Percentiles rank a stretch among this genome's conserved stretches.
Evolutionary conservation across 2,888 invertebrate species (phyloP).

Genomic region (Seira sanloemensis): DNA sequence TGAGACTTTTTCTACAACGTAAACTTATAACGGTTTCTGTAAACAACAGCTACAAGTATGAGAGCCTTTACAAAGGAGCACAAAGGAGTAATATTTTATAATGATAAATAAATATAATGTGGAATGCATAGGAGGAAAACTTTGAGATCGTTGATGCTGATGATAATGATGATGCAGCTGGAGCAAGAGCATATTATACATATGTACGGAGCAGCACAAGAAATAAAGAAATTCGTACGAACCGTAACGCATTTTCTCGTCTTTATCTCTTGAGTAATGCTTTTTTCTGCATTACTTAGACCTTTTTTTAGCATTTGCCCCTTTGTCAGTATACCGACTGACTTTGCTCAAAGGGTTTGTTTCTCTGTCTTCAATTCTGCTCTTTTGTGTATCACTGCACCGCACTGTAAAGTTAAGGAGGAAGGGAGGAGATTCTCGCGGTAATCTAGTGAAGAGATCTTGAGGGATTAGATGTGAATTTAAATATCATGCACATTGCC

Average conservation of each 20-base stretch:
- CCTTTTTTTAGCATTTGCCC: not conserved
- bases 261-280: not conserved
- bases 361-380: not conserved
- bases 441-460: conserved; percentile 42
- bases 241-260: not conserved
- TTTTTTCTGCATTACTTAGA: not conserved
- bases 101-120: conserved; percentile 52
- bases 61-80: not conserved
- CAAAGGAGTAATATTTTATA: conserved; percentile 6
- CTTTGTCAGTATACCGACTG: not conserved
- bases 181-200: too few species aligned
- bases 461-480: conserved; percentile 42
- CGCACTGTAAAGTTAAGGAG: not conserved
- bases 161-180: not conserved
- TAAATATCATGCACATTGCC: conserved; percentile 17
- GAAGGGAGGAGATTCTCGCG: not conserved
- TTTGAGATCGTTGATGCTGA: not conserved
- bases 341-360: not conserved
- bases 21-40: not conserved
- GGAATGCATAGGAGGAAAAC: not conserved
- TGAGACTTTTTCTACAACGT: not conserved
- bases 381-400: not conserved
- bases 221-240: too few species aligned
- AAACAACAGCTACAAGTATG: not conserved
- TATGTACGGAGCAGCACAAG: not conserved